Conservation (phyloP, 1,140 invertebrate species). For the Penaeus chinensis region DNA sequence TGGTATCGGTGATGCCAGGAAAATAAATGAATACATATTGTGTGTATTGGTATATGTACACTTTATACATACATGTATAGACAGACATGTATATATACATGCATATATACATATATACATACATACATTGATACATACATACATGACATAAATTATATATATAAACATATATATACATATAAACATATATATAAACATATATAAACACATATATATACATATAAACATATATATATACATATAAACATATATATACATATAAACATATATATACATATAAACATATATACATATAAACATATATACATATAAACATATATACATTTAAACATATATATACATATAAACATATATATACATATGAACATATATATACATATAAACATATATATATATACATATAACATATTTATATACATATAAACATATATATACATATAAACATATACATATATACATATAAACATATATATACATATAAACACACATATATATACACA, state of each 20-base stretch:
- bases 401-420: conserved; percentile 1
- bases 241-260: background rate
- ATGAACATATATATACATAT: background rate
- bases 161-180: conserved; percentile 10
- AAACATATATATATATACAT: background rate
- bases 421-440: conserved; percentile 14
- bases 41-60: background rate
- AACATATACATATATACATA: background rate
- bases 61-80: background rate
- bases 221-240: background rate
- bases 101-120: conserved; percentile 54
- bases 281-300: background rate
- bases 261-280: background rate
- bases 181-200: background rate
- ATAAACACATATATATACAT: background rate
- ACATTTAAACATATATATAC: background rate
- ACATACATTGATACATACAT: conserved; percentile 50
- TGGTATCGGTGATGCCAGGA: too few species aligned
- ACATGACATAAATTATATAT: conserved; percentile 16
- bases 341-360: background rate
- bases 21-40: too few species aligned
- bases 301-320: conserved; percentile 10
- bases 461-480: background rate
- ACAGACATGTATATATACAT: conserved; percentile 27
- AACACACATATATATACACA: background rate